A percentile compares a stretch with the other conserved stretches of the same genome.
Evolutionary conservation across 2,113 vertebrate genomes (phyloP).

Genomic region (Alethe diademata): DNA sequence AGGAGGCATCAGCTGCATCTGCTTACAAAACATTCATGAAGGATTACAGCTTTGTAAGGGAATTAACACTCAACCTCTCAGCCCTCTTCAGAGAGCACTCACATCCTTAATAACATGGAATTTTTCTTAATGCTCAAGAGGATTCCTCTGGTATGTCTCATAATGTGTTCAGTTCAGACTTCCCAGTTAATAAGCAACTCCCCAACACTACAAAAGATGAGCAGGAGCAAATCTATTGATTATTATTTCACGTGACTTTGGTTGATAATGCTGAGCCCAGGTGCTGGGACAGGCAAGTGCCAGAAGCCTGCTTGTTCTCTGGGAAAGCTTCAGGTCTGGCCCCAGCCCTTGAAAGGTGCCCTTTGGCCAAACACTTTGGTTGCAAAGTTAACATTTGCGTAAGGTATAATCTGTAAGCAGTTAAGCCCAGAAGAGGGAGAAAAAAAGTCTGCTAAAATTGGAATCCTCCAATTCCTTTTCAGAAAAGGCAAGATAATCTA

Average conservation of each 20-base stretch:
- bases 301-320: background rate
- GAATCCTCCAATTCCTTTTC: conserved; percentile 24
- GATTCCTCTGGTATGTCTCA: background rate
- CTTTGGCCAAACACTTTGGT: background rate
- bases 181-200: background rate
- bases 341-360: background rate
- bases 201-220: background rate
- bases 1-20: background rate
- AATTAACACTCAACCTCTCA: conserved; percentile 28
- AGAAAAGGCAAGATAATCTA: conserved; percentile 26
- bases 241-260: background rate
- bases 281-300: background rate
- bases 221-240: background rate
- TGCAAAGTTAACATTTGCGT: conserved; percentile 16
- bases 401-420: conserved; percentile 1
- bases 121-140: background rate
- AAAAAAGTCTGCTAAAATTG: background rate
- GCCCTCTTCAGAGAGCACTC: background rate
- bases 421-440: conserved; percentile 6
- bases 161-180: background rate
- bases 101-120: conserved; percentile 2
- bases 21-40: background rate
- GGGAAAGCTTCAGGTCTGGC: background rate
- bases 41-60: conserved; percentile 22
- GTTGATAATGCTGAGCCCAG: background rate